Evolutionary conservation across 2,113 vertebrate species (phyloP), one percentile per base, ranked within the genome.

Genomic region (Leptobrachium ailaonicum): DNA sequence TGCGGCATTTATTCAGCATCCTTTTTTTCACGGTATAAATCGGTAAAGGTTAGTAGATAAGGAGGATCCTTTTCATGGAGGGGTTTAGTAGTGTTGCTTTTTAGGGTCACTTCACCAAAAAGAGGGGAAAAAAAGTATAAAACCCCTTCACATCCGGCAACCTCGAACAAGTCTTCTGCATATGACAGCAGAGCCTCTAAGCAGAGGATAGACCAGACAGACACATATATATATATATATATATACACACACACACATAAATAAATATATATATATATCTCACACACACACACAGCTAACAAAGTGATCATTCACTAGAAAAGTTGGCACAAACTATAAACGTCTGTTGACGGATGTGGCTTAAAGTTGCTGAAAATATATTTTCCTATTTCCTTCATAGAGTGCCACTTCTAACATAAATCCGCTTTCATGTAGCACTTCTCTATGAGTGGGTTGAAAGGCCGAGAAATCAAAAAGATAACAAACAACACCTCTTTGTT

Each of bases 401-500:
- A 9, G 41, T 42, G 43, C n/a, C 50, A 56, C 53, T 80, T 44
- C 43, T 41, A 64, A 79, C 41, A 11, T 47, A 41, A 79, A 50
- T 32, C 20, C 32, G 3, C 70, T 79, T 79, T 79, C 14, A 66
- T 66, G 62, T 73, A 66, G 62, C 14, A 64, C 62, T 79, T 79
- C 73, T 40, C 62, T 73, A 45, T 45, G 62, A 68, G 71, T 73
- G 71, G 78, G 71, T 41, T 54, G 71, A 6, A 56, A 80, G 71
- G 71, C 67, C 20, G 14, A 74, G 11, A 74, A 73, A 74, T 67
- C 50, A 80, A 60, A 67, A 56, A 44, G 62, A 79, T 72, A 56
- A 80, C 70, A 67, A 56, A 73, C 71, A 54, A 44, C 13, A 47
- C 47, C 4, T 45, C 50, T 68, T 67, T 44, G 62, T 73, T 66